Conservation (phyloP, 2,113 vertebrate species). For the Donacobius atricapilla region DNA sequence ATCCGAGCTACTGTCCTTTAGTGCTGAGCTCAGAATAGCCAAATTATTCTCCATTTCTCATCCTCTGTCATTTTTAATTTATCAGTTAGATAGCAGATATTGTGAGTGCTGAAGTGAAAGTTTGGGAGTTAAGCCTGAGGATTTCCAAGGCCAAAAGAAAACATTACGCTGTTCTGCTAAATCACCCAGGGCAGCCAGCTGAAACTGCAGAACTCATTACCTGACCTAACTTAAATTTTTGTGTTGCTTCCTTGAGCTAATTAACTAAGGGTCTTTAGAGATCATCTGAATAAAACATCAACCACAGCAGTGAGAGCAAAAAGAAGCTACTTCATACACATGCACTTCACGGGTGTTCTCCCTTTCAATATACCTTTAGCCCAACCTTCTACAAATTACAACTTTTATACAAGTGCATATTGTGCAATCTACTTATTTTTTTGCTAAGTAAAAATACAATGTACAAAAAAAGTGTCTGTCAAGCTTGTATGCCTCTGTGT, state of each 20-base stretch:
- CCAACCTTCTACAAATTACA: not conserved
- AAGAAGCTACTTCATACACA: not conserved
- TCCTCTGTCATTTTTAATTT: slow-evolving; percentile 39
- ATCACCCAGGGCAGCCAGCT: not conserved
- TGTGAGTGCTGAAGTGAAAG: not conserved
- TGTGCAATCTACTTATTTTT: not conserved
- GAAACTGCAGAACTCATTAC: not conserved
- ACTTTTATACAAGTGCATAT: not conserved
- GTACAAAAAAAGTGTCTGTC: not conserved
- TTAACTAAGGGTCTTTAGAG: not conserved
- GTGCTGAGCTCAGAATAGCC: not conserved
- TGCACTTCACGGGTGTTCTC: not conserved
- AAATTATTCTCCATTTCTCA: not conserved
- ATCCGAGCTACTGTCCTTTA: not conserved
- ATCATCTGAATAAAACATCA: not conserved
- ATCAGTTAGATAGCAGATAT: not conserved
- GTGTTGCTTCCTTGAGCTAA: not conserved
- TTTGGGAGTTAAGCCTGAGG: not conserved
- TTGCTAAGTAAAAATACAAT: not conserved
- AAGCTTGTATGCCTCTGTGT: not conserved
- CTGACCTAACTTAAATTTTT: not conserved
- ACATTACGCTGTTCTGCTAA: not conserved
- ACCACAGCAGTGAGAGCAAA: not conserved
- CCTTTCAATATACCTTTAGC: not conserved
- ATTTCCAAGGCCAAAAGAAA: not conserved